A percentile compares a stretch with the other conserved stretches of the same genome.
Conservation (phyloP, 1,140 invertebrate species). For the Nixonia krombeini region DNA sequence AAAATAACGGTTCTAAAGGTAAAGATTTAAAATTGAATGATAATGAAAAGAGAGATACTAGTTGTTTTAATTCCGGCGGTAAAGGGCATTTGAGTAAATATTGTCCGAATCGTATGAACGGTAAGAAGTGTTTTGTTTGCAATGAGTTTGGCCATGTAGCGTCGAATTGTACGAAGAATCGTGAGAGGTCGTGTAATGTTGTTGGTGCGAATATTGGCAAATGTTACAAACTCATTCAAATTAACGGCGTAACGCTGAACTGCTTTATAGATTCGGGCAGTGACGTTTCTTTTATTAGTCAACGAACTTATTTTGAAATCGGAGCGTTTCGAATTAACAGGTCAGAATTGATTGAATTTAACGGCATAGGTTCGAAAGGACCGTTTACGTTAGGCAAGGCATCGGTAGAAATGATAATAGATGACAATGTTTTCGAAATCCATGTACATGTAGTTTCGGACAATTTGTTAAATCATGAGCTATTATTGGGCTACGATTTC, state of each 20-base stretch:
- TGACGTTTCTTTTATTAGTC: constrained; percentile 22
- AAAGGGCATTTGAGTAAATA: constrained; percentile 14
- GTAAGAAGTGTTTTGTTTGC: constrained; percentile 34
- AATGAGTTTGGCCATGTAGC: constrained; percentile 21
- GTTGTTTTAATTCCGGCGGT: constrained; percentile 27
- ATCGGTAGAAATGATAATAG: constrained; percentile 10
- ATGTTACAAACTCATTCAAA: constrained; percentile 19
- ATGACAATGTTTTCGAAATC: constrained; percentile 15
- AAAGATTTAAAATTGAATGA: neutral
- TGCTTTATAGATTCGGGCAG: constrained; percentile 31
- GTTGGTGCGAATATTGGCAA: too few relatives aligned
- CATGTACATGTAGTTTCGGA: constrained; percentile 33
- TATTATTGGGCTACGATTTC: constrained; percentile 33
- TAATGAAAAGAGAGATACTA: constrained; percentile 5
- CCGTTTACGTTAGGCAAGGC: constrained; percentile 17
- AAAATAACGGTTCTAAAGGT: neutral
- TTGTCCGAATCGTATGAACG: constrained; percentile 18
- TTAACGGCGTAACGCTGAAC: neutral
- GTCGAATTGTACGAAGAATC: constrained; percentile 10
- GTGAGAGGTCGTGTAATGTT: constrained; percentile 12
- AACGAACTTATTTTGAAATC: constrained; percentile 27
- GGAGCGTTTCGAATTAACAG: constrained; percentile 18
- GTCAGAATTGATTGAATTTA: constrained; percentile 14
- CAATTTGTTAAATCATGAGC: constrained; percentile 6
- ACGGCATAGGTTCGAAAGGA: constrained; percentile 15